Evolutionary conservation across 2,888 invertebrate genomes (phyloP).

Genomic region (Zaprionus bogoriensis): DNA sequence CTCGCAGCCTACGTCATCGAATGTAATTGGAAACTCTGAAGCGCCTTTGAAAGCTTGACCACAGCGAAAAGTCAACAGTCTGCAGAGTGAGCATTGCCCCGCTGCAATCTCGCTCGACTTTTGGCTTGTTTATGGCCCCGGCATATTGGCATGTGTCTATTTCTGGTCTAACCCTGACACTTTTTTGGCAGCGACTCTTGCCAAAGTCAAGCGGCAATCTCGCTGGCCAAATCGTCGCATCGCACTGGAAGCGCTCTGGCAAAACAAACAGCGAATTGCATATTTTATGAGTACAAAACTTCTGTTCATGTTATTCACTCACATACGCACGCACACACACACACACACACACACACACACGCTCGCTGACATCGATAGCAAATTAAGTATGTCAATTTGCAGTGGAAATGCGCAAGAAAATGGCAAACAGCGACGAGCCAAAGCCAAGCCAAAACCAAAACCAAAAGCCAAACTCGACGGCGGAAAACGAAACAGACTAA

Average conservation of each 20-base stretch:
- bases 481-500: slow-evolving; percentile 61
- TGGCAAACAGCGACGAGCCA: slow-evolving; percentile 30
- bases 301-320: slow-evolving; percentile 56
- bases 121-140: slow-evolving; percentile 56
- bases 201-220: slow-evolving; percentile 60
- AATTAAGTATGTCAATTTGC: slow-evolving; percentile 75
- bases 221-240: slow-evolving; percentile 66
- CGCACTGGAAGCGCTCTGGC: slow-evolving; percentile 56
- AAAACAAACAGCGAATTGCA: slow-evolving; percentile 65
- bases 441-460: slow-evolving; percentile 24
- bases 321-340: slow-evolving; percentile 19
- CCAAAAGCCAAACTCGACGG: slow-evolving; percentile 42
- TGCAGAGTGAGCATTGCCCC: neutral
- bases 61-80: slow-evolving; percentile 1
- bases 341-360: slow-evolving; percentile 20
- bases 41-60: slow-evolving; percentile 16
- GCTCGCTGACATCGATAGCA: slow-evolving; percentile 47
- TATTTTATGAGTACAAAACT: slow-evolving; percentile 70
- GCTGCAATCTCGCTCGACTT: slow-evolving; percentile 4
- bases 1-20: too few relatives aligned
- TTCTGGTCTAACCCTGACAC: slow-evolving; percentile 68
- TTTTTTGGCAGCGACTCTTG: slow-evolving; percentile 61
- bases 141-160: slow-evolving; percentile 71
- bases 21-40: slow-evolving; percentile 29
- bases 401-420: slow-evolving; percentile 42